These are phyloP conservation scores for Drosophila rellima DNA, from an alignment of 2,888 invertebrate genomes.

Conservation along the genomic window DNA sequence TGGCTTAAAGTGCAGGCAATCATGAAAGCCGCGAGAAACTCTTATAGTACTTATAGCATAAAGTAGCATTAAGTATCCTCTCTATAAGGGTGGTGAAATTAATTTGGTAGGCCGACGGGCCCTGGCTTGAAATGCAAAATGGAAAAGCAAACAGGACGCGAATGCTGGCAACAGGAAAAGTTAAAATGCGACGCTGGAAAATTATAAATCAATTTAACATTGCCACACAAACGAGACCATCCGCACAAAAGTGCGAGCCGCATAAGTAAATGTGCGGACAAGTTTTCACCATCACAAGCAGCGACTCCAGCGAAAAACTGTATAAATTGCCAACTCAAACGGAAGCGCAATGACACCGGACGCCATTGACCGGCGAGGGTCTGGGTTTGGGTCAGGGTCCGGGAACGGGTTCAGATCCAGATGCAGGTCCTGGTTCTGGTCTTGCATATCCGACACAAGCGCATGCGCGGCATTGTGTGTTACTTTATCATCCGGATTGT, in stretches of 20 bases:
- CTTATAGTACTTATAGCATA: slow-evolving; percentile 21
- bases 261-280: slow-evolving; percentile 76
- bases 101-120: slow-evolving; percentile 24
- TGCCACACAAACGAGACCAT: slow-evolving; percentile 36
- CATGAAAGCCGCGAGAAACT: slow-evolving; percentile 28
- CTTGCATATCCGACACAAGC: too few relatives aligned
- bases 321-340: slow-evolving; percentile 80
- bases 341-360: slow-evolving; percentile 80
- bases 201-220: slow-evolving; percentile 80
- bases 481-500: slow-evolving; percentile 64
- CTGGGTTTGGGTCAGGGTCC: slow-evolving; percentile 26
- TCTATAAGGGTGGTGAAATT: slow-evolving; percentile 36
- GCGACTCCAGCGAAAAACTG: slow-evolving; percentile 56
- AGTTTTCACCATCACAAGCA: slow-evolving; percentile 61
- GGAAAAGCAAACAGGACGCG: slow-evolving; percentile 59
- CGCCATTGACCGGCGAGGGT: slow-evolving; percentile 69
- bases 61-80: slow-evolving; percentile 25
- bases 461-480: slow-evolving; percentile 69
- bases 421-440: not conserved
- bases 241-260: slow-evolving; percentile 60
- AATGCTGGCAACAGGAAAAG: slow-evolving; percentile 66
- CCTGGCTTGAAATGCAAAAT: slow-evolving; percentile 13
- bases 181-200: slow-evolving; percentile 73
- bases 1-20: slow-evolving; percentile 57
- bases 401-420: not conserved